These are phyloP conservation scores for Macropis europaea DNA, from an alignment of 2,888 invertebrate genomes.

Conservation along the genomic window DNA sequence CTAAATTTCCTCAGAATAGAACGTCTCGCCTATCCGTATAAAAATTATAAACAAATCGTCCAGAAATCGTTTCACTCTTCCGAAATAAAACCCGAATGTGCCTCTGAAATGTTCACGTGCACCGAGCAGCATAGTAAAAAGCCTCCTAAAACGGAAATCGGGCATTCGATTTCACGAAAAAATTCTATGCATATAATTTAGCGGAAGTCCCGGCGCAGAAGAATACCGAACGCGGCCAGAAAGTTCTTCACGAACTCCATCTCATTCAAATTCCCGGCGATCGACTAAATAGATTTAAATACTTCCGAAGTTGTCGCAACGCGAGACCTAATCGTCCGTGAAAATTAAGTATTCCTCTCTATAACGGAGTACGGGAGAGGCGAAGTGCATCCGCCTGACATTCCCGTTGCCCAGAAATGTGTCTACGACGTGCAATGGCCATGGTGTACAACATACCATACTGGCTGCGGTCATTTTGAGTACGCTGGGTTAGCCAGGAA, in stretches of 20 bases:
- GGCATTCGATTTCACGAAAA: too few species aligned
- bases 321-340: constrained; percentile 39
- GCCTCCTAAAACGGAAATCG: too few species aligned
- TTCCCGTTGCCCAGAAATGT: constrained; percentile 61
- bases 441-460: constrained; percentile 64
- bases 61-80: neutral
- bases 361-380: constrained; percentile 24
- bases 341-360: constrained; percentile 52
- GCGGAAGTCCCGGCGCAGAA: neutral
- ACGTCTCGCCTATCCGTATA: neutral
- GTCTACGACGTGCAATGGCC: constrained; percentile 43
- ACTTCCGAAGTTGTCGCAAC: constrained; percentile 35
- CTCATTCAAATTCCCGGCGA: neutral
- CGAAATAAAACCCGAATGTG: too few species aligned
- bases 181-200: neutral
- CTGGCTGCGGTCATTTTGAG: constrained; percentile 74
- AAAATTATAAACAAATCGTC: too few species aligned
- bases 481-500: constrained; percentile 75
- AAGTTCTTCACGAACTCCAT: constrained; percentile 13
- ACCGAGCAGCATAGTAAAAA: too few species aligned
- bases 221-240: neutral
- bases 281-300: constrained; percentile 39
- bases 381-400: constrained; percentile 40
- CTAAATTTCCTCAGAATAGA: too few species aligned
- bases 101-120: too few species aligned